Evolutionary conservation across 1,140 invertebrate species (phyloP), one percentile per base, ranked within the genome.

Genomic region (Macrosteles quadrilineatus): DNA sequence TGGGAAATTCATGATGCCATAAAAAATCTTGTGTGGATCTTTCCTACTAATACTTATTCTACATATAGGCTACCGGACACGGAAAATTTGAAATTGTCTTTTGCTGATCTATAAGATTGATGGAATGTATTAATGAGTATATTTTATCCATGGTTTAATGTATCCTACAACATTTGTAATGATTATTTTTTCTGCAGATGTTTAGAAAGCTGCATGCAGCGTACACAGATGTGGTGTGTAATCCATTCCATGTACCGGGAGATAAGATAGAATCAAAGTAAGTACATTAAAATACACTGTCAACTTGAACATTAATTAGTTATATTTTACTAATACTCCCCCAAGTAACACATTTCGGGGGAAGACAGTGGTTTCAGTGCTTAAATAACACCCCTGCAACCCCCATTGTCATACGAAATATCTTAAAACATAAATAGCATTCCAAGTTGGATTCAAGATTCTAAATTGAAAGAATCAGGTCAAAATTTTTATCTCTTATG

Each of bases 181-280:
- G 62, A 45, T 59, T 53, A 55, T 43, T 19, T 67, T 19, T 77
- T 82, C 82, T 66, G n/a, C 76, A 94, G 91, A 95, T 94, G 84
- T 94, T 98, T 76, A 86, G 93, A 68, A 92, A 93, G 81, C 83
- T 98, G 27, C 96, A 98, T 80, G 86, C 88, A 63, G 88, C 94
- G 14, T 98, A 97, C 81, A 91, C 93, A 1, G 94, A 98, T 81
- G 90, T 94, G 75, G 87, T 98, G 19, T 96, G 93, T 77, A 97
- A 97, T 86, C 95, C 96, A 57, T 98, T 98, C 81, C 96, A 97
- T 80, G 87, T 91, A 78, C 94, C 95, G 53, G 93, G 92, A 23
- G 90, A 94, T 76, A 85, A 87, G 73, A 91, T 97, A 55, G 86
- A 82, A 45, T 95, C 93, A 2, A 88, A 87, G 93, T 95, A 85